phyloP scores from a whole-genome alignment of 2,888 invertebrate species.

The Cheiracanthium punctorium region DNA sequence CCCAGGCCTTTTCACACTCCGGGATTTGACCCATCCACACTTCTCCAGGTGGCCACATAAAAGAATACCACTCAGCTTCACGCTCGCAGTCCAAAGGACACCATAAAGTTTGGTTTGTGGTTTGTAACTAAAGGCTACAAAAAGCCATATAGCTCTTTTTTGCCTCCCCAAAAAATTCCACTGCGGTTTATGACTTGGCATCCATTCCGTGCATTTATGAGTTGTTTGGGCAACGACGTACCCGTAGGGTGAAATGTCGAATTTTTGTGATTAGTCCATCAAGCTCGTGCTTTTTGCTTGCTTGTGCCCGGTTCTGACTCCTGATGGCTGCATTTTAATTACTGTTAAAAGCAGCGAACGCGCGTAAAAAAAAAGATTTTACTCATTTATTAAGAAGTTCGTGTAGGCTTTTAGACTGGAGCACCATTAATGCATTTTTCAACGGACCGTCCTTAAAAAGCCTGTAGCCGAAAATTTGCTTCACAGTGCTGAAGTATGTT shows the following conservation, averaged over 20 bases:
- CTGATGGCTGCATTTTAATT: no score
- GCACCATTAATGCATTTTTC: no score
- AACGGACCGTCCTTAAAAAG: no score
- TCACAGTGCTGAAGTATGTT: no score
- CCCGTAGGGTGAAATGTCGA: background rate
- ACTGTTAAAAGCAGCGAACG: no score
- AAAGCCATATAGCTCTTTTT: no score
- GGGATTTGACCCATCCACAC: slow-evolving; percentile 21
- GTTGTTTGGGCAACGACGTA: background rate
- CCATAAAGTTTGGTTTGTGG: slow-evolving; percentile 32
- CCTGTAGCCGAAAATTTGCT: no score
- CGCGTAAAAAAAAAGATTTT: no score
- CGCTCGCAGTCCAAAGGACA: slow-evolving; percentile 27
- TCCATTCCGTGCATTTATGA: slow-evolving; percentile 7
- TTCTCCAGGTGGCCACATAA: slow-evolving; percentile 55
- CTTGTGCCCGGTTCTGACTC: no score
- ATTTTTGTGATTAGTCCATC: background rate
- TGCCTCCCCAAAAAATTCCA: background rate
- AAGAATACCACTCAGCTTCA: slow-evolving; percentile 18
- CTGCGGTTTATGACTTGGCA: background rate
- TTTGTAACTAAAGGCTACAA: slow-evolving; percentile 30
- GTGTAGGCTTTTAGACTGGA: no score
- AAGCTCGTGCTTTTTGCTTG: no score
- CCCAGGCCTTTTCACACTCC: background rate
- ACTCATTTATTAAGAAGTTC: no score